Evolutionary conservation across 2,797 vertebrate genomes (phyloP).

Genomic region (Cheirogaleus major): DNA sequence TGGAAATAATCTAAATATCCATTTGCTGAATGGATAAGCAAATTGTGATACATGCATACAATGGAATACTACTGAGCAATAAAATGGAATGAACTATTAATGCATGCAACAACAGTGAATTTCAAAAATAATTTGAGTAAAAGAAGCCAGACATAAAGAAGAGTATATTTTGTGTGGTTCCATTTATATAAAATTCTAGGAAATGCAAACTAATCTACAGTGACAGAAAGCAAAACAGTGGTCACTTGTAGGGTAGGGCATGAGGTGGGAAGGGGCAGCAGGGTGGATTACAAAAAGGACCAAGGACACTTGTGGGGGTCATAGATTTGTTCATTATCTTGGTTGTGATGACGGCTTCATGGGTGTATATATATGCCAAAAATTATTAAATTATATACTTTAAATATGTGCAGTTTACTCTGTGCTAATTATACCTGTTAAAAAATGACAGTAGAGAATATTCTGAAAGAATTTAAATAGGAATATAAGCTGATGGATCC

Average conservation of each 20-base stretch:
- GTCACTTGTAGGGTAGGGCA: not conserved
- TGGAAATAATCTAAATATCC: not conserved
- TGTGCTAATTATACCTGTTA: not conserved
- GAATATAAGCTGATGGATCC: slow-evolving; percentile 36
- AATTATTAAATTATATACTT: not conserved
- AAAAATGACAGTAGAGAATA: not conserved
- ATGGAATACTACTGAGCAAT: not conserved
- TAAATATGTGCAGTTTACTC: not conserved
- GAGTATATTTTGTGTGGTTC: not conserved
- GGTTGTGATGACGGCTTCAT: not conserved
- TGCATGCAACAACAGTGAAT: not conserved
- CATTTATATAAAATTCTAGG: not conserved
- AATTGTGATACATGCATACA: not conserved
- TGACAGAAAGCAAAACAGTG: not conserved
- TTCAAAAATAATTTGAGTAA: not conserved
- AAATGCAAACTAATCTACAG: not conserved
- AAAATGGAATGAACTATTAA: slow-evolving; percentile 11
- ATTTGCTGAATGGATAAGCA: not conserved
- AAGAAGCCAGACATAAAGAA: not conserved
- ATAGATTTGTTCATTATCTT: not conserved
- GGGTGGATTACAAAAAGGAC: not conserved
- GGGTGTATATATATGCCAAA: not conserved
- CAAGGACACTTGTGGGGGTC: not conserved
- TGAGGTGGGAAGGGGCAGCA: not conserved
- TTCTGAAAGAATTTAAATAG: not conserved